phyloP scores from a whole-genome alignment of 2,113 vertebrate genomes.

The Cynoglossus semilaevis region DNA sequence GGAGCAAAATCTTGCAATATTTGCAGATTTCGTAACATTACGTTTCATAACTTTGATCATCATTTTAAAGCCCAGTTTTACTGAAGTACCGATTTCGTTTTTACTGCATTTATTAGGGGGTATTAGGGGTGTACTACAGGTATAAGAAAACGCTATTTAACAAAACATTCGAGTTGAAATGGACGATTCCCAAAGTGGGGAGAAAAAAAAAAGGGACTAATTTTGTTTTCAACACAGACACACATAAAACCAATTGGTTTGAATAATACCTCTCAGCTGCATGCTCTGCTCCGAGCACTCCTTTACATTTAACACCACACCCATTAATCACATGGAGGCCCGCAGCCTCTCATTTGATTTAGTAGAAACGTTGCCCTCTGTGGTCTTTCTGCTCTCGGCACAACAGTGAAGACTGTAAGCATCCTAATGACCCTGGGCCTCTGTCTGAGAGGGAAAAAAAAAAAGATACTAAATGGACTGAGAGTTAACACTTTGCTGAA shows the following conservation, averaged over 20 bases:
- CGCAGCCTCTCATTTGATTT: slow-evolving; percentile 13
- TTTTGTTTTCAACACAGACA: background rate
- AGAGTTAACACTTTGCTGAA: slow-evolving; percentile 41
- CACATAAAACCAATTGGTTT: background rate
- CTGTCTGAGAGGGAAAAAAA: slow-evolving; percentile 14
- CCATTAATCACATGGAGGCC: slow-evolving; percentile 28
- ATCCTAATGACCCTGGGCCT: slow-evolving; percentile 21
- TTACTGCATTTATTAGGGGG: no score
- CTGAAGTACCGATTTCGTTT: no score
- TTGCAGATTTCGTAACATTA: no score
- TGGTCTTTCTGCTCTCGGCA: slow-evolving; percentile 18
- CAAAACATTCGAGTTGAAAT: no score
- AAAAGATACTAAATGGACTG: slow-evolving; percentile 19
- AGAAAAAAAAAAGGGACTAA: no score
- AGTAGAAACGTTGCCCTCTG: slow-evolving; percentile 4
- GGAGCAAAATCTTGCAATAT: no score
- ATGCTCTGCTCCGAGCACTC: background rate
- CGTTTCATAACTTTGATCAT: no score
- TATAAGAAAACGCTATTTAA: no score
- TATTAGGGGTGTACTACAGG: no score
- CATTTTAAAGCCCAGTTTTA: no score
- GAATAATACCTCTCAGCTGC: slow-evolving; percentile 7
- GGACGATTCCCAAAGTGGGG: no score
- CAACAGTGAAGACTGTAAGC: background rate
- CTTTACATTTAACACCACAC: slow-evolving; percentile 8